A percentile compares a stretch with the other conserved stretches of the same genome.
These are phyloP conservation scores for Nettapus auritus DNA, from an alignment of 2,113 vertebrate genomes.

Conservation along the genomic window DNA sequence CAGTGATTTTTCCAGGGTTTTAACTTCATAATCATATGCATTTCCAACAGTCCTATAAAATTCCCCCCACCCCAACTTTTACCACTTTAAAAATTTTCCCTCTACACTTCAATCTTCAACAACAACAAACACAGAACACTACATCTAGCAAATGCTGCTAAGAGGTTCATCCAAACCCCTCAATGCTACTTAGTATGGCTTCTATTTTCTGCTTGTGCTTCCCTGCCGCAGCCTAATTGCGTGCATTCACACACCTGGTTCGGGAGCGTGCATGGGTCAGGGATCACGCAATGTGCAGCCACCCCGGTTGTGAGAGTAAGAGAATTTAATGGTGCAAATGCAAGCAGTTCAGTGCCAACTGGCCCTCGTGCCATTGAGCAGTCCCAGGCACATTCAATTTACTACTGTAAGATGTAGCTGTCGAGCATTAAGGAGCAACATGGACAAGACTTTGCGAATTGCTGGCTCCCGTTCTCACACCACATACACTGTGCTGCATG, in stretches of 20 bases:
- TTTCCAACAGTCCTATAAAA: background rate
- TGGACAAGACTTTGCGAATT: background rate
- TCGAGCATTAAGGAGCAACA: background rate
- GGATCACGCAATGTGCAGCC: accelerated
- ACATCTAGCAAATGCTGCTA: background rate
- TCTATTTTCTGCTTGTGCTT: background rate
- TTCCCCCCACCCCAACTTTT: background rate
- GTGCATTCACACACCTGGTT: background rate
- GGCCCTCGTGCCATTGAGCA: background rate
- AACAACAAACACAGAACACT: background rate
- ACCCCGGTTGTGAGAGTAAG: background rate
- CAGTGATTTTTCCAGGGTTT: background rate
- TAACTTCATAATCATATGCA: background rate
- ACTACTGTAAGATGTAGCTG: background rate
- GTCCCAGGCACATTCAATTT: background rate
- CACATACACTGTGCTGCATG: background rate
- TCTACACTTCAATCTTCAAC: background rate
- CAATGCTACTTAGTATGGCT: background rate
- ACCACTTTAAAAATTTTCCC: background rate
- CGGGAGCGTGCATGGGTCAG: accelerated
- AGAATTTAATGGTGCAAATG: background rate
- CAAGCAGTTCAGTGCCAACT: background rate
- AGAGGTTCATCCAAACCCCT: background rate
- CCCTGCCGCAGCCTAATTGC: background rate
- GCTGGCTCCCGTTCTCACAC: background rate